Base-by-base conservation (phyloP, 92 coral and sea anemone species). In the Zoanthus solanderi region DNA sequence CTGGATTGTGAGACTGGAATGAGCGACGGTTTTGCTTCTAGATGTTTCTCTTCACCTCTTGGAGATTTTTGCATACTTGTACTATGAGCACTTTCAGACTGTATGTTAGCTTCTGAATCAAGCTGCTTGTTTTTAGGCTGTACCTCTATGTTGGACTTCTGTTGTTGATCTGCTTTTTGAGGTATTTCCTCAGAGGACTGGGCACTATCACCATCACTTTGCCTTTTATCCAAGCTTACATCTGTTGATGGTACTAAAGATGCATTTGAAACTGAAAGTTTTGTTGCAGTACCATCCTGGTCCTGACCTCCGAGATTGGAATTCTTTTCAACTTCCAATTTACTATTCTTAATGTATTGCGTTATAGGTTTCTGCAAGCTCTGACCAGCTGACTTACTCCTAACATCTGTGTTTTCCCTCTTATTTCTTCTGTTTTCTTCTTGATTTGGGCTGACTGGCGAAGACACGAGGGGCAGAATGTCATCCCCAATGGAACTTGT, bases 361-460 rank as follows among this genome's bases (percentile, higher is more conserved):
- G 67, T 81, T 47, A 81, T 10, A 5, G 85, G 85, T 66, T 81
- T 81, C 85, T 28, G 46, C 18, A 65, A 37, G 16, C 60, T 16
- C 6, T 16, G 53, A 5, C 84, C 44, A n/a, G n/a, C 18, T 37
- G 84, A 44, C 30, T 79, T 79, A 8, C 16, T 47, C 9, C n/a
- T 9, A 37, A 46, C 29, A 2, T 46, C 67, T 67, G 0, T 17
- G 9, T 12, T 81, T 2, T 45, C 58, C 71, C n/a, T 81, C 72
- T 79, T 42, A 9, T 11, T 23, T 4, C 18, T 50, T 32, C 53
- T 12, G 42, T 32, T 42, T 81, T 66, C 85, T 4, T 47, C 75
- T 63, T 44, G 85, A 67, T 9, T 8, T 8, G 63, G 74, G 53
- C 60, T 68, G 42, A 37, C 44, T 45, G 85, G 75, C 46, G 32